Evolutionary conservation across 2,888 invertebrate species (phyloP).

Genomic region (Troides oblongomaculatus): DNA sequence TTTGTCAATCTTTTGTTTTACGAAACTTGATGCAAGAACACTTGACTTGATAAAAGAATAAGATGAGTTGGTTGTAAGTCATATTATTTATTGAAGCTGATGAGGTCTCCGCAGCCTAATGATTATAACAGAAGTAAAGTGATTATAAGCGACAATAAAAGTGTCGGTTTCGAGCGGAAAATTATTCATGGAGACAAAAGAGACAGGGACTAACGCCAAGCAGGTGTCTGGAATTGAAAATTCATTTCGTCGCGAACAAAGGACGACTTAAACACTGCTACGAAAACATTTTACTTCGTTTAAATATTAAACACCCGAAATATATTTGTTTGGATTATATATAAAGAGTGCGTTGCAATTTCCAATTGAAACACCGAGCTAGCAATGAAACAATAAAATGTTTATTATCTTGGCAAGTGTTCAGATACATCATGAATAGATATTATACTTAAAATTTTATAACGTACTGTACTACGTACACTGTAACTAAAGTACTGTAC

Average conservation of each 20-base stretch:
- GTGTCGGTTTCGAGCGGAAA: conserved; percentile 8
- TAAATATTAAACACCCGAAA: conserved; percentile 5
- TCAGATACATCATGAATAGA: too few species aligned
- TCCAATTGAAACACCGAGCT: not conserved
- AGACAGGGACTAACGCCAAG: conserved; percentile 16
- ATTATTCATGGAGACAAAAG: conserved; percentile 24
- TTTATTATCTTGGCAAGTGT: too few species aligned
- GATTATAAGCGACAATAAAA: conserved; percentile 12
- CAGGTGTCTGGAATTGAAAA: conserved; percentile 24
- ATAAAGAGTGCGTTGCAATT: not conserved
- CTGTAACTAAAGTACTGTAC: too few species aligned
- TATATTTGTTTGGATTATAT: not conserved
- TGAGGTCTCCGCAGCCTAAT: not conserved
- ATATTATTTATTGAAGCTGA: not conserved
- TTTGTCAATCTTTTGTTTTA: too few species aligned
- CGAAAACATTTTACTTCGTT: conserved; percentile 10
- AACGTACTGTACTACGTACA: too few species aligned
- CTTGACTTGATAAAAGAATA: too few species aligned
- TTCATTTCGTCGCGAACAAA: conserved; percentile 20
- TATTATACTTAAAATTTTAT: too few species aligned
- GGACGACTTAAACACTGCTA: conserved; percentile 3
- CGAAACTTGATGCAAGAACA: too few species aligned
- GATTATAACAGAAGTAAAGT: not conserved
- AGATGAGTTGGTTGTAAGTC: not conserved
- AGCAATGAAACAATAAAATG: not conserved